Percentiles rank a stretch among this genome's conserved stretches.
Evolutionary conservation across 2,797 vertebrate genomes (phyloP).

Genomic region (Peromyscus eremicus): DNA sequence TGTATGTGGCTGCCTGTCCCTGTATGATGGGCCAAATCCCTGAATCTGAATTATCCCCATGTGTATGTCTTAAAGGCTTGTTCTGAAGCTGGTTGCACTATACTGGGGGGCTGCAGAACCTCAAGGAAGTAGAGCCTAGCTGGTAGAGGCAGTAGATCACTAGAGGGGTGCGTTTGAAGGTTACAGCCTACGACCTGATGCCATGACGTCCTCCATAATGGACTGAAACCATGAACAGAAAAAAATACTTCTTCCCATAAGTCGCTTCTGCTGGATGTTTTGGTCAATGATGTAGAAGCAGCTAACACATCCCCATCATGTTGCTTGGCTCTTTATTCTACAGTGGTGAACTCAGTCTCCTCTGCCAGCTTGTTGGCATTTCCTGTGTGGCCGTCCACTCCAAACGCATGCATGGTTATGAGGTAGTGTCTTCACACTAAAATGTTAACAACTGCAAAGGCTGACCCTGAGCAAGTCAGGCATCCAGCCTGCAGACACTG

Average conservation of each 20-base stretch:
- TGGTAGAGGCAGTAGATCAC: neutral
- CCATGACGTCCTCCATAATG: neutral
- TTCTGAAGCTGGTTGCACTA: neutral
- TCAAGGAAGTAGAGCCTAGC: neutral
- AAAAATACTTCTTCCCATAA: neutral
- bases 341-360: accelerated
- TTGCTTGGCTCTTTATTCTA: neutral
- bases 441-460: neutral
- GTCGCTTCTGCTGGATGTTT: neutral
- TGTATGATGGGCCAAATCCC: neutral
- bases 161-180: neutral
- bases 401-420: neutral
- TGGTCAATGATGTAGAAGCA: neutral
- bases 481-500: neutral
- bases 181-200: neutral
- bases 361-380: neutral
- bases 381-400: neutral
- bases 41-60: neutral
- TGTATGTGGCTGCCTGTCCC: neutral
- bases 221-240: neutral
- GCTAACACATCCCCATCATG: neutral
- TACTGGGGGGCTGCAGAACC: neutral
- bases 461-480: neutral
- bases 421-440: neutral
- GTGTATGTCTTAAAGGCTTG: neutral